These are phyloP conservation scores for Frieseomelitta varia DNA, from an alignment of 1,140 invertebrate genomes.

Conservation along the genomic window DNA sequence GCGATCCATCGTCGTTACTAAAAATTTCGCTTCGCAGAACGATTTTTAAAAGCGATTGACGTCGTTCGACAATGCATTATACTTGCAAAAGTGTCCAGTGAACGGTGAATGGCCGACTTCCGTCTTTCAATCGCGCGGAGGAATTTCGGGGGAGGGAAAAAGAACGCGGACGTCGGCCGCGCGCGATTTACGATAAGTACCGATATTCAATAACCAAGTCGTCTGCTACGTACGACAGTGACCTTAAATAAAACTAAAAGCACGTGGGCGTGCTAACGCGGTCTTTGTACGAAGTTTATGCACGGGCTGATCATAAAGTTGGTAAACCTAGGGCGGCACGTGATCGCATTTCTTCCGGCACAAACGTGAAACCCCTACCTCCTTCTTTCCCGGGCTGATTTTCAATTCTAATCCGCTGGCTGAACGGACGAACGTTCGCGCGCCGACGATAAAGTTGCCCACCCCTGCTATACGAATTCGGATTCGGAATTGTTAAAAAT, in stretches of 20 bases:
- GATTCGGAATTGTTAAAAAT: not conserved
- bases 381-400: not conserved
- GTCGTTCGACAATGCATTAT: not conserved
- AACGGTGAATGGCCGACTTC: not conserved
- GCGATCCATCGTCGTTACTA: not conserved
- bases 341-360: not conserved
- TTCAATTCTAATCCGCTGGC: conserved; percentile 11
- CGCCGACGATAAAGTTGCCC: not conserved
- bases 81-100: not conserved
- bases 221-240: not conserved
- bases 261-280: not conserved
- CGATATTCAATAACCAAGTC: conserved; percentile 41
- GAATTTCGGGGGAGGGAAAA: not conserved
- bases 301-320: conserved; percentile 20
- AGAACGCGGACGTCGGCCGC: not conserved
- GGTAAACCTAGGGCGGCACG: not conserved
- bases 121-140: not conserved
- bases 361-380: not conserved
- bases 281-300: conserved; percentile 19
- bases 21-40: not conserved
- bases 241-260: conserved; percentile 40
- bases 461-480: not conserved
- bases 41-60: not conserved
- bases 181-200: conserved; percentile 30
- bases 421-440: not conserved